These are phyloP conservation scores for Heteromormyrus szaboi DNA, from an alignment of 2,797 vertebrate genomes.

Conservation along the genomic window DNA sequence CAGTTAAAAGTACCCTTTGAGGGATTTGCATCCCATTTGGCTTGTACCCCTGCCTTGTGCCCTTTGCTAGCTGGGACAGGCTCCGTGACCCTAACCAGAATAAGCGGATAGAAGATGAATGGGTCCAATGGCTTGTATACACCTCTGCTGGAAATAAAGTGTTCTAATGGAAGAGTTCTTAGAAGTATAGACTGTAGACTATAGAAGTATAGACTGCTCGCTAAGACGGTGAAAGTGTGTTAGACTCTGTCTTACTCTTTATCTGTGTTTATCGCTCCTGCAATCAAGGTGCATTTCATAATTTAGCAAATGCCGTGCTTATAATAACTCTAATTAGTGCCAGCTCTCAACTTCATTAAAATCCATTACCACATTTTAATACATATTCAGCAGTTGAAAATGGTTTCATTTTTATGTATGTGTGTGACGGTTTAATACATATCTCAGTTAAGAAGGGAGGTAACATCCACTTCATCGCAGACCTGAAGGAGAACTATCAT, in stretches of 20 bases:
- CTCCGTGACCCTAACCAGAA: neutral
- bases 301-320: slow-evolving; percentile 54
- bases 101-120: neutral
- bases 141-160: neutral
- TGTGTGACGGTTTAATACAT: neutral
- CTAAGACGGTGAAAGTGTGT: neutral
- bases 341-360: slow-evolving; percentile 35
- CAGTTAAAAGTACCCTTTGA: neutral
- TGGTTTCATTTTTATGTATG: neutral
- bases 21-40: neutral
- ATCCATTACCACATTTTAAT: slow-evolving; percentile 30
- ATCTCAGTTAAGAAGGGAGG: neutral
- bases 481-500: neutral
- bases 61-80: neutral
- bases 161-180: neutral
- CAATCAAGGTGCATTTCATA: slow-evolving; percentile 57
- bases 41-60: neutral
- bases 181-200: neutral
- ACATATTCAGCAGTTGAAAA: slow-evolving; percentile 32
- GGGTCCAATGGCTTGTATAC: neutral
- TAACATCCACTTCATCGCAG: neutral
- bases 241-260: neutral
- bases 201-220: neutral
- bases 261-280: slow-evolving; percentile 47
- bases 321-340: slow-evolving; percentile 60